Evolutionary conservation across 2,888 invertebrate species (phyloP).

Genomic region (Torymus auratus): DNA sequence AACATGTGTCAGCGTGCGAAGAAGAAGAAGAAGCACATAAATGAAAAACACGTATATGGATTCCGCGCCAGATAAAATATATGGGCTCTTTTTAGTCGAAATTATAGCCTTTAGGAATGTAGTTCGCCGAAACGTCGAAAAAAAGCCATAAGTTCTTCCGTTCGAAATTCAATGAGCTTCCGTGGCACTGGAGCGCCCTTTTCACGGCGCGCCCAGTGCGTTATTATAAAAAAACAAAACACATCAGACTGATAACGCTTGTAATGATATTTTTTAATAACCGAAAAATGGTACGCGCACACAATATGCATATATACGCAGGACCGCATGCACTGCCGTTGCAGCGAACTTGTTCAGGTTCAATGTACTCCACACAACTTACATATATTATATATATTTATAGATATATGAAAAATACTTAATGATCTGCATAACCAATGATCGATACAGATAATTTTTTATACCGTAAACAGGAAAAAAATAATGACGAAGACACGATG

Average conservation of each 20-base stretch:
- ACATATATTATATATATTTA: constrained; percentile 28
- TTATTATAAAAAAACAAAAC: constrained; percentile 4
- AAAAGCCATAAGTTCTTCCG: constrained; percentile 19
- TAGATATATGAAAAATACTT: constrained; percentile 11
- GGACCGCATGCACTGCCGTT: constrained; percentile 33
- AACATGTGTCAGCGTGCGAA: neutral
- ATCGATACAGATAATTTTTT: constrained; percentile 47
- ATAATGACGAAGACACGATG: too few relatives aligned
- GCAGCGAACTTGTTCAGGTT: constrained; percentile 34
- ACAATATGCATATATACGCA: constrained; percentile 3
- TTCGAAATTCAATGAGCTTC: constrained; percentile 35
- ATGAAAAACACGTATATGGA: neutral
- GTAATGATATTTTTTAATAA: constrained; percentile 8
- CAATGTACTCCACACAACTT: constrained; percentile 33
- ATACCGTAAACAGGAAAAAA: constrained; percentile 9
- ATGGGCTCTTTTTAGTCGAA: too few relatives aligned
- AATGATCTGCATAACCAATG: constrained; percentile 37
- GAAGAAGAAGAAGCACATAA: neutral
- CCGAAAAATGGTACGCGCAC: constrained; percentile 7
- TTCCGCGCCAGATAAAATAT: too few relatives aligned
- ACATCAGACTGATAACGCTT: constrained; percentile 11
- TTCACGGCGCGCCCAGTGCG: neutral
- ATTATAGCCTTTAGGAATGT: too few relatives aligned
- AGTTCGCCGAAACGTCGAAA: neutral
- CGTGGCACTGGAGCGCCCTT: neutral